Evolutionary conservation across 2,797 vertebrate species (phyloP).

Genomic region (Hemibagrus guttatus): DNA sequence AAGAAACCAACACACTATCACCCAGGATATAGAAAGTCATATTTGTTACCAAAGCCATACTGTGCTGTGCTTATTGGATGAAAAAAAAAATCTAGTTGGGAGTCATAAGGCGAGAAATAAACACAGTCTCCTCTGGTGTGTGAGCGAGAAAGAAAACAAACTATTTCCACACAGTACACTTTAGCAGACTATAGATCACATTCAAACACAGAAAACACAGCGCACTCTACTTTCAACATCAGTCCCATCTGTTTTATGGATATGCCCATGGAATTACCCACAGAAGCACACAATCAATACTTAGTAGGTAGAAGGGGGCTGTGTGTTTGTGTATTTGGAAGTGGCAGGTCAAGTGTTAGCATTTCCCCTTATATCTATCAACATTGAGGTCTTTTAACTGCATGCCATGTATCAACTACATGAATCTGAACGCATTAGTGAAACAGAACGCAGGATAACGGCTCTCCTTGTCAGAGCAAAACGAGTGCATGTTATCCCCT

Average conservation of each 20-base stretch:
- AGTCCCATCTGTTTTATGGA: constrained; percentile 57
- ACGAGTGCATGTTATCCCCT: constrained; percentile 20
- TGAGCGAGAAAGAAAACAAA: constrained; percentile 32
- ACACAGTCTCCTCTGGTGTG: not conserved
- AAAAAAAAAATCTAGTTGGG: not conserved
- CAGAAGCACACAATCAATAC: constrained; percentile 49
- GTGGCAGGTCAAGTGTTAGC: constrained; percentile 51
- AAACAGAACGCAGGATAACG: constrained; percentile 34
- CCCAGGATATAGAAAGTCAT: not conserved
- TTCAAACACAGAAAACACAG: not conserved
- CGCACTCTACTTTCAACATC: constrained; percentile 29
- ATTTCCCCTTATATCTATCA: constrained; percentile 49
- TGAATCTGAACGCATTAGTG: constrained; percentile 13
- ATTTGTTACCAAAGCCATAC: not conserved
- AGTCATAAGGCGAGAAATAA: constrained; percentile 23
- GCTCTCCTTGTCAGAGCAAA: constrained; percentile 18
- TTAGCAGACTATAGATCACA: constrained; percentile 37
- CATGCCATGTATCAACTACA: constrained; percentile 55
- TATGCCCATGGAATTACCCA: constrained; percentile 37
- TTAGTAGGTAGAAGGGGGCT: constrained; percentile 26
- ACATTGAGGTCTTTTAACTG: constrained; percentile 35
- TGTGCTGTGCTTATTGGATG: not conserved
- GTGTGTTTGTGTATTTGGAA: constrained; percentile 39
- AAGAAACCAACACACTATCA: not conserved
- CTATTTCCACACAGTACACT: constrained; percentile 26